phyloP scores from a whole-genome alignment of 37 sponge, comb jelly and placozoan species.

The Petrosia ficiformis region DNA sequence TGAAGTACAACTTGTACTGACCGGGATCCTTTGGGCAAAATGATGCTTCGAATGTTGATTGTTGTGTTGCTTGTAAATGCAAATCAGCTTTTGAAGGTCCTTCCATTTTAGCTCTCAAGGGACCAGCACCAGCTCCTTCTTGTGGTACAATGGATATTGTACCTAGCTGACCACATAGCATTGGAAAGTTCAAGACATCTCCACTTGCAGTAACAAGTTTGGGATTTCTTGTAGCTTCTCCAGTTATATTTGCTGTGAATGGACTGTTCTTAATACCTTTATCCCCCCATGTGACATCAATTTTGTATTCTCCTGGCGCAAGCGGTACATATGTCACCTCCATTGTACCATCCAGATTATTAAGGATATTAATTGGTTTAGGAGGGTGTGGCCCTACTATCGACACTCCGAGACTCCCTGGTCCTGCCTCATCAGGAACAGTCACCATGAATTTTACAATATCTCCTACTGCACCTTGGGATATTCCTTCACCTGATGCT shows the following conservation, averaged over 20 bases:
- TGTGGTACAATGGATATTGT: conserved; percentile 39
- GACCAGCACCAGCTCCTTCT: conserved; percentile 77
- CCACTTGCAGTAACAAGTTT: conserved; percentile 55
- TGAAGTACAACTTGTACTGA: conserved; percentile 64
- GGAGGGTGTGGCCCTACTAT: conserved; percentile 81
- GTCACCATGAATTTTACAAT: conserved; percentile 54
- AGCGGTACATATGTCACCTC: conserved; percentile 66
- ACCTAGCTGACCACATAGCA: conserved; percentile 55
- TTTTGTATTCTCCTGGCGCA: conserved; percentile 80
- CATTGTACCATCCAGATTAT: conserved; percentile 73
- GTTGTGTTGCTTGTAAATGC: conserved; percentile 37
- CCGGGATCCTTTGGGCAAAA: conserved; percentile 67
- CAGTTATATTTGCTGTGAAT: conserved; percentile 58
- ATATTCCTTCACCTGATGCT: conserved; percentile 61
- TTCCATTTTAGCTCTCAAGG: conserved; percentile 78
- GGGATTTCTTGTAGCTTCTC: conserved; percentile 65
- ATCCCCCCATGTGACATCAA: conserved; percentile 64
- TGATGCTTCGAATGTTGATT: conserved; percentile 70
- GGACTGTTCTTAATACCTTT: conserved; percentile 73
- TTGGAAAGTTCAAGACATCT: conserved; percentile 31
- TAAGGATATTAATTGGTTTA: conserved; percentile 74
- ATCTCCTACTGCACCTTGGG: conserved; percentile 57
- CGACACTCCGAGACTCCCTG: conserved; percentile 72
- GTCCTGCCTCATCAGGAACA: conserved; percentile 79
- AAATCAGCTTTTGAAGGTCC: conserved; percentile 77